A percentile compares a stretch with the other conserved stretches of the same genome.
These are phyloP conservation scores for Enteromius paludinosus DNA, from an alignment of 2,797 vertebrate genomes.

Conservation along the genomic window DNA sequence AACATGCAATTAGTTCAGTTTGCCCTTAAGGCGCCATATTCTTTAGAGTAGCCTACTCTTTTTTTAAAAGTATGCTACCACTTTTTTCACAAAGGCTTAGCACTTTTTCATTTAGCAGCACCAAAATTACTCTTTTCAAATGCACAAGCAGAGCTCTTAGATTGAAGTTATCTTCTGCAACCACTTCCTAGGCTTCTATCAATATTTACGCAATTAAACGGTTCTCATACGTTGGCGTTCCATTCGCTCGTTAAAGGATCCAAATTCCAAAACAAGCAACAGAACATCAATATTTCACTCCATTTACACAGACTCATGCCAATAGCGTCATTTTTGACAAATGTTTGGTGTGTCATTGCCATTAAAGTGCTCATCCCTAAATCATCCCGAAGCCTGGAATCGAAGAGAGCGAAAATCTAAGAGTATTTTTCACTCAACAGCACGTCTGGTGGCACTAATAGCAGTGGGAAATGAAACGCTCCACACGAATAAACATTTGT, in stretches of 20 bases:
- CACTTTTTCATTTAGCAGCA: neutral
- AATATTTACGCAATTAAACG: neutral
- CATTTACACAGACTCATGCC: slow-evolving; percentile 12
- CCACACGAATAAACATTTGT: slow-evolving; percentile 57
- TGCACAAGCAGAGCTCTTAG: neutral
- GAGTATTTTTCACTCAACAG: slow-evolving; percentile 39
- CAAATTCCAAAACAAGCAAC: slow-evolving; percentile 21
- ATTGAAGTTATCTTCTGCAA: neutral
- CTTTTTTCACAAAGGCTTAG: neutral
- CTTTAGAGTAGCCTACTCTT: neutral
- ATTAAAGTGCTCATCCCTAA: slow-evolving; percentile 25
- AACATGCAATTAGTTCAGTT: neutral
- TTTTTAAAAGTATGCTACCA: neutral
- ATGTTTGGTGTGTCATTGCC: slow-evolving; percentile 17
- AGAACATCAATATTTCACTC: slow-evolving; percentile 12
- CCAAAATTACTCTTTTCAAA: neutral
- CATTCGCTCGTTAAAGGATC: slow-evolving; percentile 4
- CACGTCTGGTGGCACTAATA: slow-evolving; percentile 36
- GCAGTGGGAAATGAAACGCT: slow-evolving; percentile 59
- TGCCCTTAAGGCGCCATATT: neutral
- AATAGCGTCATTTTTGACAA: neutral
- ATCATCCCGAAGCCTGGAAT: slow-evolving; percentile 13
- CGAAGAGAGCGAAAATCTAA: slow-evolving; percentile 22
- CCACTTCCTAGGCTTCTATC: neutral
- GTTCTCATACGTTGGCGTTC: neutral